phyloP scores from a whole-genome alignment of 2,113 vertebrate genomes.

The Oreotragus oreotragus region DNA sequence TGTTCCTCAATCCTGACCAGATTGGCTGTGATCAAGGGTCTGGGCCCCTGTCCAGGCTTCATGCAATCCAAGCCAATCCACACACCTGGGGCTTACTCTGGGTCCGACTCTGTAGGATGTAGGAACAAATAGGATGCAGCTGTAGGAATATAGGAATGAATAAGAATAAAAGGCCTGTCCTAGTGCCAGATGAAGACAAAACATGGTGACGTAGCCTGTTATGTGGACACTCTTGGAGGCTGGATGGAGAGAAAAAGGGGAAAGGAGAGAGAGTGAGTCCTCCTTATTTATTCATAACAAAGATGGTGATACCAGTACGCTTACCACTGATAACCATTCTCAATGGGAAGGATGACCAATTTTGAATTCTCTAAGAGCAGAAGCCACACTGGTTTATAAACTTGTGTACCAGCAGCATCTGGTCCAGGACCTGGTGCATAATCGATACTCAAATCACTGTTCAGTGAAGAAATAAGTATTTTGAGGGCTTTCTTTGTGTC shows the following conservation, averaged over 20 bases:
- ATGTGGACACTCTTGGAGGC: not conserved
- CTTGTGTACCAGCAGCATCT: not conserved
- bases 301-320: not conserved
- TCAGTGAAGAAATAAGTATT: not conserved
- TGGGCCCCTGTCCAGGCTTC: not conserved
- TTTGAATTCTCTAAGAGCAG: not conserved
- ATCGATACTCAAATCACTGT: not conserved
- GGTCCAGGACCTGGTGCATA: not conserved
- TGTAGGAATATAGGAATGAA: not conserved
- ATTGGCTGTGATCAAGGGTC: not conserved
- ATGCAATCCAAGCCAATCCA: not conserved
- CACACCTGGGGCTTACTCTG: not conserved
- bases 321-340: not conserved
- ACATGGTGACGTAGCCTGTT: accelerated
- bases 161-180: not conserved
- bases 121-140: not conserved
- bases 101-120: not conserved
- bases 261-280: not conserved
- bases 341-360: not conserved
- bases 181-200: not conserved
- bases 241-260: not conserved
- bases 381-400: not conserved
- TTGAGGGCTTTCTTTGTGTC: not conserved
- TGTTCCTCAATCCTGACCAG: accelerated
- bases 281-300: not conserved